A percentile compares a stretch with the other conserved stretches of the same genome.
These are phyloP conservation scores for Corbicula japonica DNA, from an alignment of 2,888 invertebrate species.

Conservation along the genomic window DNA sequence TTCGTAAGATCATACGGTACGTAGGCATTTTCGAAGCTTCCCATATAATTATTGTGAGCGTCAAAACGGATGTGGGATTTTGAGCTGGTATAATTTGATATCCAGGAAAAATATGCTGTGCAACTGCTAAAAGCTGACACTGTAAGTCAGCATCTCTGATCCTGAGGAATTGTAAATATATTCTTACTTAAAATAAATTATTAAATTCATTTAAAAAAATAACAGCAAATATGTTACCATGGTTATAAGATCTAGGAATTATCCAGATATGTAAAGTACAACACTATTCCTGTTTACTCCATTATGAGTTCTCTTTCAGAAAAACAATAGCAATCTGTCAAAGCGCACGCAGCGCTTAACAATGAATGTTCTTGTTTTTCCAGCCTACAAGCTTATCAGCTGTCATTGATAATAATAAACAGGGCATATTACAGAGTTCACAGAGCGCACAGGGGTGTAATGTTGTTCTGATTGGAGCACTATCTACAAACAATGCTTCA, in stretches of 20 bases:
- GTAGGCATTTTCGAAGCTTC: too few relatives aligned
- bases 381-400: slow-evolving; percentile 28
- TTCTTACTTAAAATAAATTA: neutral
- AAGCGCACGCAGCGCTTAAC: neutral
- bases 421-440: too few relatives aligned
- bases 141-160: neutral
- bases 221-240: slow-evolving; percentile 2
- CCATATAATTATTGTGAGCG: too few relatives aligned
- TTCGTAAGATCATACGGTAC: too few relatives aligned
- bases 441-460: too few relatives aligned
- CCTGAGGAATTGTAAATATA: neutral
- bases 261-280: slow-evolving; percentile 4
- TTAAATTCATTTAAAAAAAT: neutral
- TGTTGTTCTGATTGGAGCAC: too few relatives aligned
- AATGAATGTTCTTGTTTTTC: neutral
- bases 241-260: neutral
- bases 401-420: slow-evolving; percentile 21
- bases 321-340: neutral
- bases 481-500: too few relatives aligned
- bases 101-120: neutral
- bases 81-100: too few relatives aligned
- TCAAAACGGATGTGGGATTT: too few relatives aligned
- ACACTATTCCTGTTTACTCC: neutral
- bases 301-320: too few relatives aligned
- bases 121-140: neutral